Percentiles rank a stretch among this genome's conserved stretches.
These are phyloP conservation scores for Coluber constrictor DNA, from an alignment of 2,797 vertebrate species.

Conservation along the genomic window DNA sequence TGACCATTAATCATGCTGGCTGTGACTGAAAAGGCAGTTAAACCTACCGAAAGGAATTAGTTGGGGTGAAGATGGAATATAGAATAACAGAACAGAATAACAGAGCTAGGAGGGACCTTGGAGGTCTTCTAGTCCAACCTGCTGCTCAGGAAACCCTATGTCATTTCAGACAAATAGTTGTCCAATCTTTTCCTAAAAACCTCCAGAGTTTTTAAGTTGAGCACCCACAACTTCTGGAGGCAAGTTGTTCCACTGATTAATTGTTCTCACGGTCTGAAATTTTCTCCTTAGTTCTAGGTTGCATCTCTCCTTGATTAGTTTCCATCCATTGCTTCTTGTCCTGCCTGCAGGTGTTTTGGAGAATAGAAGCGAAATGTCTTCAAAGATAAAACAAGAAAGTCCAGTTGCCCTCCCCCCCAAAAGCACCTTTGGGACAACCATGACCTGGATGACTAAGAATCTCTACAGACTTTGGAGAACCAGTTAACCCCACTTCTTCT, in stretches of 20 bases:
- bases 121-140: not conserved
- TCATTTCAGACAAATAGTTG: not conserved
- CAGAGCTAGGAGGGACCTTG: not conserved
- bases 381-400: no score
- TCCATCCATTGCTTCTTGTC: not conserved
- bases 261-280: not conserved
- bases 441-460: no score
- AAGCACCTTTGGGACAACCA: no score
- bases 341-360: not conserved
- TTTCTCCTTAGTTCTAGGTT: not conserved
- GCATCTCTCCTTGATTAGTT: not conserved
- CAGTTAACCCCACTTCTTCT: not conserved
- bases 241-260: not conserved
- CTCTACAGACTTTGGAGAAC: not conserved
- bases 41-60: not conserved
- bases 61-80: not conserved
- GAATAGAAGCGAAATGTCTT: not conserved
- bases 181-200: not conserved
- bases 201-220: not conserved
- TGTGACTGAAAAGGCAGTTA: not conserved
- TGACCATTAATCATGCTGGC: not conserved
- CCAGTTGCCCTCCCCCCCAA: no score
- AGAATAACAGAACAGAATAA: not conserved
- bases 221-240: not conserved
- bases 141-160: not conserved